These are phyloP conservation scores for Metallyticus violacea DNA, from an alignment of 2,888 invertebrate genomes.

Conservation along the genomic window DNA sequence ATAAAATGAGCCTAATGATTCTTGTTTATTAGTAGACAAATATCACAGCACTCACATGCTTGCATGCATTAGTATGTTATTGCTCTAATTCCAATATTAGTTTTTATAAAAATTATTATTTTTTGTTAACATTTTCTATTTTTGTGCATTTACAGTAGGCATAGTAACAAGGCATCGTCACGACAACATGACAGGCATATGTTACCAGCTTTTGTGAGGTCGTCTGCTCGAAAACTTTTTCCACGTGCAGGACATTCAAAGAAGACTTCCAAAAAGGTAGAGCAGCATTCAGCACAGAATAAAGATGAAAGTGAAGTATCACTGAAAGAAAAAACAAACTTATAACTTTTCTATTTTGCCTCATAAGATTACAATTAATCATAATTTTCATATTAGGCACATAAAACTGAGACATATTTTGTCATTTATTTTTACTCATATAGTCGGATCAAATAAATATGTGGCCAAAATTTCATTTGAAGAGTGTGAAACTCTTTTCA, in stretches of 20 bases:
- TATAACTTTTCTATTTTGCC: not conserved
- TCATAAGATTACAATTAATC: not conserved
- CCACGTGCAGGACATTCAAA: constrained; percentile 11
- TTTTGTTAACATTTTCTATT: not conserved
- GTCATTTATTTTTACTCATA: not conserved
- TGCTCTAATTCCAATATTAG: no score
- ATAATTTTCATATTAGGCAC: not conserved
- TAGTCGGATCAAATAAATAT: not conserved
- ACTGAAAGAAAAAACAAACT: not conserved
- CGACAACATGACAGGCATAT: not conserved
- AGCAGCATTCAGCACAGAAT: not conserved
- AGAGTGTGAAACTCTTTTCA: not conserved
- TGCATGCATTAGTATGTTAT: no score
- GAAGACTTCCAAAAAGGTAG: constrained; percentile 2
- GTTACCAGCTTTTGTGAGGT: constrained; percentile 20
- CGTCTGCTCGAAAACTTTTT: constrained; percentile 26
- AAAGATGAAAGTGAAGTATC: not conserved
- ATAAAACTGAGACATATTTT: not conserved
- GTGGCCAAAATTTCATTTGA: not conserved
- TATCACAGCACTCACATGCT: no score
- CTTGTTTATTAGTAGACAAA: no score
- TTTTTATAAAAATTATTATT: no score
- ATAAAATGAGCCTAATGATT: no score
- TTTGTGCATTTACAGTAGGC: not conserved
- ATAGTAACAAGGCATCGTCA: constrained; percentile 8